Percentiles rank a stretch among this genome's conserved stretches.
Conservation (phyloP, 2,113 vertebrate species). For the Arizona elegans region DNA sequence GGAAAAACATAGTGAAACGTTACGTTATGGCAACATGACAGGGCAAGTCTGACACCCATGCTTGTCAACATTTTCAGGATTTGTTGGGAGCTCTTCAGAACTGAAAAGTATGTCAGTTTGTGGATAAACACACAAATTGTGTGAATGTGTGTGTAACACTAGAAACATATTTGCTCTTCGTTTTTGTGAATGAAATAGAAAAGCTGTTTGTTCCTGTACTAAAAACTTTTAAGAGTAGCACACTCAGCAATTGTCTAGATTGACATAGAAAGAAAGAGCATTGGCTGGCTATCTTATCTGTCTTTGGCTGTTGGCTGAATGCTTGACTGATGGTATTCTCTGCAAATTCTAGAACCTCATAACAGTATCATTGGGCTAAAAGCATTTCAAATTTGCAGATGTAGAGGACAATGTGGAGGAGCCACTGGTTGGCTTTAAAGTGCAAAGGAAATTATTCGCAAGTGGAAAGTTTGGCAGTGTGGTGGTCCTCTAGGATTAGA, state of each 20-base stretch:
- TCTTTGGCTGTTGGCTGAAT: background rate
- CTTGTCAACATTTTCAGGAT: background rate
- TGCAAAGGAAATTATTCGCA: background rate
- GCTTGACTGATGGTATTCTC: background rate
- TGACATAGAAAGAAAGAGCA: background rate
- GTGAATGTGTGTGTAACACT: background rate
- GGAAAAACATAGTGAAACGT: no score
- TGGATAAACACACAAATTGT: background rate
- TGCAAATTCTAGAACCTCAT: background rate
- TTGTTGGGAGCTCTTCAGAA: background rate
- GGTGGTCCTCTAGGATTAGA: background rate
- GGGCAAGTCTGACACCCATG: no score
- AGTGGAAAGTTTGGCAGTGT: background rate
- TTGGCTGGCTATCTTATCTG: background rate
- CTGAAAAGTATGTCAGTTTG: background rate
- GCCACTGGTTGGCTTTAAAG: background rate
- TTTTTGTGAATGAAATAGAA: background rate
- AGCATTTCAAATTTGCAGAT: background rate
- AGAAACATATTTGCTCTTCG: background rate
- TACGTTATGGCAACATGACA: no score
- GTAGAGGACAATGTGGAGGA: background rate
- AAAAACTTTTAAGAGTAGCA: background rate
- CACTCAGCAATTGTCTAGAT: background rate
- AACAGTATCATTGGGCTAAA: background rate
- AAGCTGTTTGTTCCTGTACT: background rate